Percentiles rank a stretch among this genome's conserved stretches.
phyloP scores from a whole-genome alignment of 2,113 vertebrate species.

The Riparia riparia region DNA sequence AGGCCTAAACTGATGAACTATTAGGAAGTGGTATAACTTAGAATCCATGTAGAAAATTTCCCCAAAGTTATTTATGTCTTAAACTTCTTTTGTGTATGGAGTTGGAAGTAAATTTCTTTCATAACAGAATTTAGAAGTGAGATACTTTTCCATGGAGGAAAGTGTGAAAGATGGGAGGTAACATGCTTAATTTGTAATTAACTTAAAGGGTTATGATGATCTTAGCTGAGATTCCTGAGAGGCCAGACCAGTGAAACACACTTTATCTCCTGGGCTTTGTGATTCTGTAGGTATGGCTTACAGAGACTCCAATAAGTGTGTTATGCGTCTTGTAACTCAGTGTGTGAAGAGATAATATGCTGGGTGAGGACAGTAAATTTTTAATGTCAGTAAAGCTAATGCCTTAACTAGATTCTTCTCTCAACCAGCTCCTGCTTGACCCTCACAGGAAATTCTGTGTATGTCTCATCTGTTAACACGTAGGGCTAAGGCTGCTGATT shows the following conservation, averaged over 20 bases:
- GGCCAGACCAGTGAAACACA: background rate
- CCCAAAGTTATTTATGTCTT: background rate
- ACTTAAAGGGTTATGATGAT: background rate
- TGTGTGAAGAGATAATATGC: background rate
- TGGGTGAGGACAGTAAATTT: background rate
- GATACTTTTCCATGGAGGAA: background rate
- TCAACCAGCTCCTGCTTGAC: background rate
- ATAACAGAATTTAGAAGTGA: background rate
- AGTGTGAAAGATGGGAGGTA: slow-evolving; percentile 14
- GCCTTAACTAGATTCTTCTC: background rate
- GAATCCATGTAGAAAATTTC: background rate
- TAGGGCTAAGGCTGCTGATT: background rate
- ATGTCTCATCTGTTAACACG: background rate
- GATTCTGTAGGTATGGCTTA: background rate
- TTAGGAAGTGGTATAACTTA: background rate
- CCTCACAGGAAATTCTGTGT: background rate
- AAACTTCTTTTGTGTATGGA: background rate
- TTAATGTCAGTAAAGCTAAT: background rate
- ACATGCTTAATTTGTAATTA: slow-evolving; percentile 41
- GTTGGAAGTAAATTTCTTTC: background rate
- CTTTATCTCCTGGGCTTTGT: background rate
- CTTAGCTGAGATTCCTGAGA: background rate
- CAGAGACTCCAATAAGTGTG: background rate
- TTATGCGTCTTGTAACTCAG: background rate
- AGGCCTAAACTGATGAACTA: background rate